These are phyloP conservation scores for Megalops cyprinoides DNA, from an alignment of 2,797 vertebrate genomes.

Conservation along the genomic window DNA sequence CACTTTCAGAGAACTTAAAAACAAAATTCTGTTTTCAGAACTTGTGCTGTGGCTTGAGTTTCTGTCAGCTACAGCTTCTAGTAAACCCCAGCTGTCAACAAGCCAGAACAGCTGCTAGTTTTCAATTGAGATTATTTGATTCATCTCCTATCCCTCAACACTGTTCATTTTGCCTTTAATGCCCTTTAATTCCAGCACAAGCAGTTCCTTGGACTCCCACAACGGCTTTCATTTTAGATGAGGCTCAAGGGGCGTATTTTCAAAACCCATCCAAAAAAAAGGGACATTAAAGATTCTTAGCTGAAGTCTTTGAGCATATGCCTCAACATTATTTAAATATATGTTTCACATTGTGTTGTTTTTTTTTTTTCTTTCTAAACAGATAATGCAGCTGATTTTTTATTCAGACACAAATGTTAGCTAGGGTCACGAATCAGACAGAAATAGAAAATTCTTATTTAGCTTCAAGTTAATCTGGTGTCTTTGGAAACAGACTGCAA, in stretches of 20 bases:
- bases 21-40: not conserved
- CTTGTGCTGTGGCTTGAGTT: not conserved
- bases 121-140: conserved; percentile 7
- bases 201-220: not conserved
- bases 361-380: conserved; percentile 9
- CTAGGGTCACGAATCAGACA: not conserved
- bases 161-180: conserved; percentile 21
- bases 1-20: conserved; percentile 10
- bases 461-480: conserved; percentile 16
- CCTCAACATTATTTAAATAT: not conserved
- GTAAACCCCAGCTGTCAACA: conserved; percentile 20
- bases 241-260: not conserved
- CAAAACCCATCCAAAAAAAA: not conserved
- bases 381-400: too few species aligned
- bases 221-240: not conserved
- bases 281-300: not conserved
- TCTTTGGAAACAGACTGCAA: conserved; percentile 11
- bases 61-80: conserved; percentile 8
- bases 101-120: not conserved
- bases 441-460: not conserved
- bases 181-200: conserved; percentile 8
- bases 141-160: conserved; percentile 12
- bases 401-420: not conserved
- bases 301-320: not conserved
- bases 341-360: too few species aligned